Evolutionary conservation across 1,140 invertebrate species (phyloP).

Genomic region (Lethocerus indicus): DNA sequence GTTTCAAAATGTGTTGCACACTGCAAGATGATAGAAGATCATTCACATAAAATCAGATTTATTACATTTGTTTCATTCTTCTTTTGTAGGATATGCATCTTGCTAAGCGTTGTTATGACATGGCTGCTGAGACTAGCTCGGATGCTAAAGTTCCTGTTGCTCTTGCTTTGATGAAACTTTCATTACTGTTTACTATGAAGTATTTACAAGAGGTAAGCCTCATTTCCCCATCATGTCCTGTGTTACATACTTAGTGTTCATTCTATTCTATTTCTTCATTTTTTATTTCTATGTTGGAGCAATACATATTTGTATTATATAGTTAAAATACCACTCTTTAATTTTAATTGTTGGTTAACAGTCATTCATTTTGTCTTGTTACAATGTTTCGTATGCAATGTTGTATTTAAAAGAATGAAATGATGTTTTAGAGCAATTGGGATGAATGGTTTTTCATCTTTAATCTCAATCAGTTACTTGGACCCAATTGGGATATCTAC

Average conservation of each 20-base stretch:
- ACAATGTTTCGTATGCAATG: too few species aligned
- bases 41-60: neutral
- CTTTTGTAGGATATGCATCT: constrained; percentile 52
- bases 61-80: neutral
- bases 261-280: constrained; percentile 2
- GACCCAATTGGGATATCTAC: constrained; percentile 89
- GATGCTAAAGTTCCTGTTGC: constrained; percentile 92
- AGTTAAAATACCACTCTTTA: neutral
- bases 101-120: constrained; percentile 87
- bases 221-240: neutral
- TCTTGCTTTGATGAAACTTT: constrained; percentile 79
- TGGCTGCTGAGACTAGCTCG: constrained; percentile 82
- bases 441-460: constrained; percentile 34
- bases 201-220: constrained; percentile 49
- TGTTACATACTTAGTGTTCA: neutral
- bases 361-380: neutral
- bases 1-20: neutral
- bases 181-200: constrained; percentile 54
- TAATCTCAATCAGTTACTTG: constrained; percentile 46
- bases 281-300: constrained; percentile 1
- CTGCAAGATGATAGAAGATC: neutral
- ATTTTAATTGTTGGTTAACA: neutral
- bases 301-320: neutral
- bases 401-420: too few species aligned
- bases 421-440: constrained; percentile 44